Percentiles rank a stretch among this genome's conserved stretches.
phyloP scores from a whole-genome alignment of 2,797 vertebrate species.

The Erethizon dorsatum region DNA sequence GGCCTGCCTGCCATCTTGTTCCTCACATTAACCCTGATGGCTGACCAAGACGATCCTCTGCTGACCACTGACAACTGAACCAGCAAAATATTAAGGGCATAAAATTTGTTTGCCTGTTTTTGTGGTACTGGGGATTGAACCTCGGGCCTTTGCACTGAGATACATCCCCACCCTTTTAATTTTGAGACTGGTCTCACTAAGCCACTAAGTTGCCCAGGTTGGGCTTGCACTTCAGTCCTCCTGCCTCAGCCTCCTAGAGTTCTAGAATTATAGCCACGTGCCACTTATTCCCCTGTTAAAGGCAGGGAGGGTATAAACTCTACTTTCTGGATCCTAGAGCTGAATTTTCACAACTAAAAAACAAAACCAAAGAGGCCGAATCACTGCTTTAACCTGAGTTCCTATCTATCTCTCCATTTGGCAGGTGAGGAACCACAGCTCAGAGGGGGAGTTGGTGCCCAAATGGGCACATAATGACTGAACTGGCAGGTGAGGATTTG shows the following conservation, averaged over 20 bases:
- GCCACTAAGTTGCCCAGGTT: background rate
- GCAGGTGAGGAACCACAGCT: background rate
- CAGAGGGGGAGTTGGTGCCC: background rate
- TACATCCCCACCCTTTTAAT: background rate
- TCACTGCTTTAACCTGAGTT: background rate
- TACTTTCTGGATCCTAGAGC: background rate
- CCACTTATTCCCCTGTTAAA: background rate
- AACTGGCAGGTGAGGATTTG: background rate
- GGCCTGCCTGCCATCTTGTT: no score
- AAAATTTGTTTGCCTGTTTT: background rate
- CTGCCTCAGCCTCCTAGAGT: background rate
- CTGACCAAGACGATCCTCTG: background rate
- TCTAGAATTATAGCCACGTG: background rate
- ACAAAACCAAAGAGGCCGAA: background rate
- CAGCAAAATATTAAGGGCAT: no score
- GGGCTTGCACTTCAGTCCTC: background rate
- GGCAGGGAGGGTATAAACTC: background rate
- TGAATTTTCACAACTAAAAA: background rate
- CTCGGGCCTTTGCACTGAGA: background rate
- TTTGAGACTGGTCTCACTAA: background rate
- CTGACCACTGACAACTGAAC: background rate
- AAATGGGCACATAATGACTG: fast-evolving
- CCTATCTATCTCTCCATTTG: background rate
- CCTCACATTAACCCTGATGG: no score
- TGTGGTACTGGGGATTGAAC: background rate